A percentile compares a stretch with the other conserved stretches of the same genome.
phyloP scores from a whole-genome alignment of 2,113 vertebrate genomes.

The Oreochromis niloticus region DNA sequence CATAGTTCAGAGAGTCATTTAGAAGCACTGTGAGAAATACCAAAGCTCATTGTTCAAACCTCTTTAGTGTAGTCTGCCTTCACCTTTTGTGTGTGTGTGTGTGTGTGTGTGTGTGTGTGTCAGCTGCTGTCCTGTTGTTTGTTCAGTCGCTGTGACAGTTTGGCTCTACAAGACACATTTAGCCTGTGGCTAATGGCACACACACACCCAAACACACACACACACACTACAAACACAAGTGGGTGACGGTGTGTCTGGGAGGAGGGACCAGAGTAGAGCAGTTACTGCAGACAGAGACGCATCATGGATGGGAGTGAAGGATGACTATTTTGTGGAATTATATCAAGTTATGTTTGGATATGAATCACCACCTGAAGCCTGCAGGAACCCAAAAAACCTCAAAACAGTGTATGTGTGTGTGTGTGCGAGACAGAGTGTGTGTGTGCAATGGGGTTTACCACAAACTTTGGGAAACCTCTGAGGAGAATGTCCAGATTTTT shows the following conservation, averaged over 20 bases:
- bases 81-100: background rate
- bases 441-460: conserved; percentile 59
- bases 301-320: background rate
- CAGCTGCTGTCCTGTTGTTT: conserved; percentile 53
- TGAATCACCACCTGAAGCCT: background rate
- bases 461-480: conserved; percentile 48
- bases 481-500: conserved; percentile 61
- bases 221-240: background rate
- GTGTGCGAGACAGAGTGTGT: background rate
- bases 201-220: background rate
- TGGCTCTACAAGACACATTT: conserved; percentile 38
- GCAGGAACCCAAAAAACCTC: background rate
- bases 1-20: background rate
- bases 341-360: background rate
- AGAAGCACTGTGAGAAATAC: conserved; percentile 28
- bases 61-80: background rate
- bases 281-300: background rate
- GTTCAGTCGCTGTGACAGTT: conserved; percentile 50
- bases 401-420: background rate
- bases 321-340: background rate
- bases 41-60: background rate
- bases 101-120: background rate
- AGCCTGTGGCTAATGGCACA: conserved; percentile 36
- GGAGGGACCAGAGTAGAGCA: background rate
- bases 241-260: background rate